Evolutionary conservation across 2,888 invertebrate species (phyloP).

Genomic region (Scaptomyza tumidula): DNA sequence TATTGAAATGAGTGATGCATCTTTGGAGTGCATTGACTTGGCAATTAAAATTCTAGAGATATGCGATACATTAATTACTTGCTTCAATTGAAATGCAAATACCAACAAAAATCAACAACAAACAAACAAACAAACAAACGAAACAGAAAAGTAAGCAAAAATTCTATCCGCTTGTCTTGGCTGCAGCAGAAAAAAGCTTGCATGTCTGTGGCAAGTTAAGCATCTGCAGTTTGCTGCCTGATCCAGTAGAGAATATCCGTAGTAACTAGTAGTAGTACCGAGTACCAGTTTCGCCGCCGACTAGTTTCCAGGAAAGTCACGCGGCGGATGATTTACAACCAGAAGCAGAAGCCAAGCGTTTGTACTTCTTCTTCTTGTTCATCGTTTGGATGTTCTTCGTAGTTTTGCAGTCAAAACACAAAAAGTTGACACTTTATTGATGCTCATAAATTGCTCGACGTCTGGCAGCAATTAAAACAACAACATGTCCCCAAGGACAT

Average conservation of each 20-base stretch:
- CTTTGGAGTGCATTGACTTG: conserved; percentile 74
- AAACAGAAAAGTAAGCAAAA: conserved; percentile 1
- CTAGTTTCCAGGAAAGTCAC: conserved; percentile 71
- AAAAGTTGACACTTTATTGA: conserved; percentile 81
- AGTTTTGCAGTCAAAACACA: conserved; percentile 54
- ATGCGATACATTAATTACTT: conserved; percentile 80
- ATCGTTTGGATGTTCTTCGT: conserved; percentile 30
- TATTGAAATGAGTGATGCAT: conserved; percentile 52
- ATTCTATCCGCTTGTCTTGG: background rate
- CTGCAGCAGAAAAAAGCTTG: conserved; percentile 32
- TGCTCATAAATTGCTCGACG: conserved; percentile 76
- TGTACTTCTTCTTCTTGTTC: conserved; percentile 49
- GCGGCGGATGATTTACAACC: conserved; percentile 71
- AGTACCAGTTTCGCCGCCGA: conserved; percentile 25
- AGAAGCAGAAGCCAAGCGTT: conserved; percentile 51
- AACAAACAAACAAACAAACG: too few species aligned
- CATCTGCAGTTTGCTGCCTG: conserved; percentile 50
- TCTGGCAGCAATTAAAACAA: conserved; percentile 78
- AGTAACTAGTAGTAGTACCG: conserved; percentile 20
- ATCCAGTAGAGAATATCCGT: conserved; percentile 1
- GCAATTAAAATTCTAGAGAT: conserved; percentile 80
- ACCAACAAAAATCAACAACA: conserved; percentile 29
- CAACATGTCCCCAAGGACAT: conserved; percentile 78
- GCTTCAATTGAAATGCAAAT: conserved; percentile 79
- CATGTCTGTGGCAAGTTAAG: conserved; percentile 75